Evolutionary conservation across 2,888 invertebrate species (phyloP).

Genomic region (Adelognathus sp.): DNA sequence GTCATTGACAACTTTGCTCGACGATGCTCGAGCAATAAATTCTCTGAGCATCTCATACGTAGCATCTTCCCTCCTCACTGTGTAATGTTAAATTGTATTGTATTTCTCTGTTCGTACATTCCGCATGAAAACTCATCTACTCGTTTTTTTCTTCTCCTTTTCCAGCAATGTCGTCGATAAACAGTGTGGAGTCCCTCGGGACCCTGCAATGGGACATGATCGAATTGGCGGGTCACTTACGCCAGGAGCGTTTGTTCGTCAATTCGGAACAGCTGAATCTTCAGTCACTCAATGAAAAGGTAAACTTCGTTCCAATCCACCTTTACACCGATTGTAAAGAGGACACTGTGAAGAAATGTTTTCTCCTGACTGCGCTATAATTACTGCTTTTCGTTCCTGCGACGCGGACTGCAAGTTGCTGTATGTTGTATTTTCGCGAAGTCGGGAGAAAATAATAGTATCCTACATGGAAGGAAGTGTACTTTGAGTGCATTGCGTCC

Average conservation of each 20-base stretch:
- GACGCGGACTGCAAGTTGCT: too few species aligned
- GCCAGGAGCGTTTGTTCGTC: conserved; percentile 93
- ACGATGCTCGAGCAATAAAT: neutral
- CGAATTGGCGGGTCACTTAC: conserved; percentile 87
- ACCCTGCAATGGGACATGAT: conserved; percentile 82
- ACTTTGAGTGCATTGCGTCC: too few species aligned
- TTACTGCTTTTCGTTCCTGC: too few species aligned
- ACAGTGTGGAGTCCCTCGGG: conserved; percentile 76
- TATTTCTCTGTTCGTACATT: neutral
- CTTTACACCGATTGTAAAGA: too few species aligned
- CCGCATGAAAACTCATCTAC: neutral
- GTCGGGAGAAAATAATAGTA: too few species aligned
- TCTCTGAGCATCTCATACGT: neutral
- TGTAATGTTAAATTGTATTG: neutral
- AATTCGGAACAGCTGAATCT: conserved; percentile 92
- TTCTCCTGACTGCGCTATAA: too few species aligned
- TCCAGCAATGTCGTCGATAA: conserved; percentile 77
- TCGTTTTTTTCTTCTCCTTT: too few species aligned
- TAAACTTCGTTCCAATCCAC: conserved; percentile 80
- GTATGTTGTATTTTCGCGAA: too few species aligned
- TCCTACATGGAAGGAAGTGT: too few species aligned
- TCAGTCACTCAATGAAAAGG: conserved; percentile 89
- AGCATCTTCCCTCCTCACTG: neutral
- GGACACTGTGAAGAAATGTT: too few species aligned
- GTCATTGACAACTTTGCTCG: neutral